Evolutionary conservation across 2,888 invertebrate species (phyloP).

Genomic region (Perithous albicinctus): DNA sequence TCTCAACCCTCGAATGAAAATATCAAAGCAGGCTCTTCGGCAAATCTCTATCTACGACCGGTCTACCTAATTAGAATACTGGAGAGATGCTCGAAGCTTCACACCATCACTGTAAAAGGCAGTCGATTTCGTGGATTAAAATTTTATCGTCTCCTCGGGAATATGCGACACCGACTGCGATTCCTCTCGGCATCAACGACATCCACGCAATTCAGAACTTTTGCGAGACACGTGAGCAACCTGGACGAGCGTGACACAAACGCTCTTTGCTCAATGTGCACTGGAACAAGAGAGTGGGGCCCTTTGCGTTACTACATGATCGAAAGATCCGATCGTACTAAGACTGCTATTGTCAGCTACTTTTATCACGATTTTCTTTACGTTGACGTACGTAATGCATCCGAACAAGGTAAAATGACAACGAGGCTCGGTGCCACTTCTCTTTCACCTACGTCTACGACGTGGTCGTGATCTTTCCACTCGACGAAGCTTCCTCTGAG

Average conservation of each 20-base stretch:
- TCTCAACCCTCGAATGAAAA: neutral
- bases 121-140: conserved; percentile 76
- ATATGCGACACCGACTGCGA: conserved; percentile 71
- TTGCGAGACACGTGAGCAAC: conserved; percentile 72
- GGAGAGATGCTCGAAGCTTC: conserved; percentile 75
- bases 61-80: conserved; percentile 75
- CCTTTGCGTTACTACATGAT: conserved; percentile 73
- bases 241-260: conserved; percentile 71
- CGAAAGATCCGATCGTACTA: conserved; percentile 62
- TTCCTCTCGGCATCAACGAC: conserved; percentile 69
- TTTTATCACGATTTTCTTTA: conserved; percentile 68
- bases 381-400: conserved; percentile 56
- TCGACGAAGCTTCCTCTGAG: neutral
- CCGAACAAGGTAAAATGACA: neutral
- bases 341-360: conserved; percentile 73
- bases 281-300: conserved; percentile 66
- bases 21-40: conserved; percentile 70
- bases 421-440: conserved; percentile 22
- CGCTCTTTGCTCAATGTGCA: conserved; percentile 68
- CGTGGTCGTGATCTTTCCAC: conserved; percentile 40
- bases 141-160: conserved; percentile 76
- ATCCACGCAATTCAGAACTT: conserved; percentile 73
- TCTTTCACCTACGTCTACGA: conserved; percentile 20
- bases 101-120: conserved; percentile 75
- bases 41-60: conserved; percentile 75